Base-by-base conservation (phyloP, 2,797 vertebrate species). In the Eptatretus atami region DNA sequence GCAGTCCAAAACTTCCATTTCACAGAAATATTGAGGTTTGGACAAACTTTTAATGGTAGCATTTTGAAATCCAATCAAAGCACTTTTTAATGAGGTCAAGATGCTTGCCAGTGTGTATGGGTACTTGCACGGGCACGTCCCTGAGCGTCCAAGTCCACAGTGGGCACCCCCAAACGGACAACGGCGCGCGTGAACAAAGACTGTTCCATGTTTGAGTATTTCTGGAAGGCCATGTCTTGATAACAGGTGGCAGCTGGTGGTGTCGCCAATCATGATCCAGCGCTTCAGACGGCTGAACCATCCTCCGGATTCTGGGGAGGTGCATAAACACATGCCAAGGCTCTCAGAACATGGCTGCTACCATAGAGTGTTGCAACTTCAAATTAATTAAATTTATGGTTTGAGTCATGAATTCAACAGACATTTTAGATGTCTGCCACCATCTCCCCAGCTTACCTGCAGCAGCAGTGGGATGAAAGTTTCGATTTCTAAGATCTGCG, bases 221-320 rank as follows among this genome's bases (percentile, higher is more conserved):
- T 98, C 72, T 98, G 92, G 73, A 98, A 98, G 69, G 92, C 92
- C 90, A 98, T 98, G 73, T 98, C 71, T 98, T 98, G 74, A 98
- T 96, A 65, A 98, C 92, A 53, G 92, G 90, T 8, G 92, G 92
- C 70, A 98, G 72, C 72, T 98, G 92, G 71, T 98, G 92, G 72
- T 98, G 73, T 98, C 92, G 64, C 90, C 90, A 67, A 98, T 96
- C 90, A 98, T 98, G 73, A 98, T 98, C 92, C 92, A 98, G 10
- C 92, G 79, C 67, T 98, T 98, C 65, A 98, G 76, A 64, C 92
- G 76, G 74, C 92, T 98, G 76, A 84, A 96, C 64, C 90, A 63
- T 98, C 92, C 68, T 83, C 81, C 10, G 88, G 90, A 68, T 96
- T 98, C 92, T 98, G 70, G 8, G 63, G 68, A 68, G 13, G 14